phyloP scores from a whole-genome alignment of 2,113 vertebrate genomes.

The Etheostoma cragini region DNA sequence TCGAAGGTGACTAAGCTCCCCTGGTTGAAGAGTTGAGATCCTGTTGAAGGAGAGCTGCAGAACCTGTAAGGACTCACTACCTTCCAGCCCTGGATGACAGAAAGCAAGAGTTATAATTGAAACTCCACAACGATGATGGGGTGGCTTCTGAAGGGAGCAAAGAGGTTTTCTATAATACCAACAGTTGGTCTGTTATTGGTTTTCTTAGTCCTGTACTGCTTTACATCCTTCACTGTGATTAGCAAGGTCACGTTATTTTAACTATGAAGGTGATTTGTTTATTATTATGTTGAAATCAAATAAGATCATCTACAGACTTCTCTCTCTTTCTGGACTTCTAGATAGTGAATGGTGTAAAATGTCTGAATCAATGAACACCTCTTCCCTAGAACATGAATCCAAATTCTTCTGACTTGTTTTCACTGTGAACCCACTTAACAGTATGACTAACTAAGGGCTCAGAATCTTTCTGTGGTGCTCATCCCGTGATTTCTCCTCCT shows the following conservation, averaged over 20 bases:
- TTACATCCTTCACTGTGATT: constrained; percentile 1
- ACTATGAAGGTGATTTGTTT: not conserved
- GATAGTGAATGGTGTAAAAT: constrained; percentile 1
- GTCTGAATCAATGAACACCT: not conserved
- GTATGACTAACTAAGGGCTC: constrained; percentile 28
- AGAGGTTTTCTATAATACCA: no score
- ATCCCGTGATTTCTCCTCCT: constrained; percentile 37
- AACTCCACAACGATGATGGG: not conserved
- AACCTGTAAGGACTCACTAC: constrained; percentile 76
- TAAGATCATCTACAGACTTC: constrained; percentile 5
- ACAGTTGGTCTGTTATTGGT: no score
- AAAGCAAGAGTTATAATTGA: constrained; percentile 34
- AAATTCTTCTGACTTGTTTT: constrained; percentile 12
- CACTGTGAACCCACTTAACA: constrained; percentile 19
- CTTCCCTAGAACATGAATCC: constrained; percentile 14
- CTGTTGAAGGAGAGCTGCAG: constrained; percentile 87
- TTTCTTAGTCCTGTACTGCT: no score
- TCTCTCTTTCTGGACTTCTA: not conserved
- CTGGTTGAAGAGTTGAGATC: constrained; percentile 79
- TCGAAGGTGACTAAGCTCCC: constrained; percentile 83
- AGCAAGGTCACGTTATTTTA: not conserved
- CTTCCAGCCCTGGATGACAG: constrained; percentile 73
- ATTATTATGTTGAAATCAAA: not conserved
- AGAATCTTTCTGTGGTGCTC: constrained; percentile 6
- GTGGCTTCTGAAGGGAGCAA: not conserved